Percentiles rank a stretch among this genome's conserved stretches.
phyloP scores from a whole-genome alignment of 2,888 invertebrate species.

The Bimastos eiseni region DNA sequence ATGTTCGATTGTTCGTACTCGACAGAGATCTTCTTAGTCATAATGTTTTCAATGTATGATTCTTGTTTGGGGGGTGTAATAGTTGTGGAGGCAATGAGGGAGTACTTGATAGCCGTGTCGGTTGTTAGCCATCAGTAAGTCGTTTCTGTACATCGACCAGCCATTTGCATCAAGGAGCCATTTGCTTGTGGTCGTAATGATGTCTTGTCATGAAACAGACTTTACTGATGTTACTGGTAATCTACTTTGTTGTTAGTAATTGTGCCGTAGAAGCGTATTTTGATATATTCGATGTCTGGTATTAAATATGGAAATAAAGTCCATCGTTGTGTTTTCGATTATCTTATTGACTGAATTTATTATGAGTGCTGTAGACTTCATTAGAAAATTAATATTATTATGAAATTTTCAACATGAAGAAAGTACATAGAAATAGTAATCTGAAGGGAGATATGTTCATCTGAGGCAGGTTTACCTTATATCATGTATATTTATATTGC shows the following conservation, averaged over 20 bases:
- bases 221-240: not conserved
- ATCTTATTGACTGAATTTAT: not conserved
- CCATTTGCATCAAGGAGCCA: not conserved
- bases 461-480: not conserved
- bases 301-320: not conserved
- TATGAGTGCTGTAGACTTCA: not conserved
- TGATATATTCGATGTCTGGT: slow-evolving; percentile 24
- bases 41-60: not conserved
- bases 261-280: slow-evolving; percentile 21
- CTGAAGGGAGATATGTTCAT: not conserved
- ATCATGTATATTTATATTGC: too few species aligned
- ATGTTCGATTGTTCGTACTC: not conserved
- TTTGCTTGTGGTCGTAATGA: not conserved
- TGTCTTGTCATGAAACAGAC: not conserved
- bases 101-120: not conserved
- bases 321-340: not conserved
- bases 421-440: not conserved
- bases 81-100: not conserved
- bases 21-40: not conserved
- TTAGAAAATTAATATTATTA: not conserved
- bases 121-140: not conserved
- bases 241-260: not conserved
- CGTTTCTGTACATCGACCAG: not conserved
- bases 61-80: not conserved
- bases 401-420: not conserved